phyloP scores from a whole-genome alignment of 1,140 invertebrate genomes.

The Limonius californicus region DNA sequence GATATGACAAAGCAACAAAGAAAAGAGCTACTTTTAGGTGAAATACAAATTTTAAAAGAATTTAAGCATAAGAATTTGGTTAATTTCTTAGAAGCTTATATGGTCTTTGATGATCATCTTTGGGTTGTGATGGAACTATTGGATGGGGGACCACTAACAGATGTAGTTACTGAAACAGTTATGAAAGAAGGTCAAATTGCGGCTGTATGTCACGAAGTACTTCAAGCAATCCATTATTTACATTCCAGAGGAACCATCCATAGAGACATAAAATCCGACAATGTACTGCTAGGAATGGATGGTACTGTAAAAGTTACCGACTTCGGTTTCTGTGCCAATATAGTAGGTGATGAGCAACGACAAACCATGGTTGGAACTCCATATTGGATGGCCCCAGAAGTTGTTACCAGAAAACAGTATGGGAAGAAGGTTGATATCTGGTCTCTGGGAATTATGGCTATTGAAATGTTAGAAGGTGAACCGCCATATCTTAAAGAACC shows the following conservation, averaged over 20 bases:
- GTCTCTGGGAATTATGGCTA: conserved; percentile 96
- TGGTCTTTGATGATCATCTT: conserved; percentile 82
- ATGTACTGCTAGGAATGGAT: conserved; percentile 94
- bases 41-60: conserved; percentile 90
- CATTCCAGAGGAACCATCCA: conserved; percentile 90
- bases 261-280: conserved; percentile 95
- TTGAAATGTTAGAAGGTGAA: conserved; percentile 98
- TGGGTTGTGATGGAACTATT: conserved; percentile 96
- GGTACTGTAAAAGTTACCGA: conserved; percentile 96
- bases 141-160: conserved; percentile 92
- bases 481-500: conserved; percentile 95
- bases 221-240: conserved; percentile 89
- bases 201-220: conserved; percentile 87
- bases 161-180: conserved; percentile 95
- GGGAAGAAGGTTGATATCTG: conserved; percentile 94
- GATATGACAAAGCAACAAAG: conserved; percentile 90
- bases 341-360: conserved; percentile 87
- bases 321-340: conserved; percentile 95
- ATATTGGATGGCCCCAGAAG: conserved; percentile 89
- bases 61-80: conserved; percentile 95
- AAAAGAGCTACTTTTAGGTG: conserved; percentile 92
- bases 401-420: conserved; percentile 79
- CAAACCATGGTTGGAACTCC: conserved; percentile 95
- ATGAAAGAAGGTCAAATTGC: conserved; percentile 92
- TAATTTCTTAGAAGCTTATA: conserved; percentile 92